Conservation (phyloP, 2,888 invertebrate genomes). For the Amphipyra berbera region DNA sequence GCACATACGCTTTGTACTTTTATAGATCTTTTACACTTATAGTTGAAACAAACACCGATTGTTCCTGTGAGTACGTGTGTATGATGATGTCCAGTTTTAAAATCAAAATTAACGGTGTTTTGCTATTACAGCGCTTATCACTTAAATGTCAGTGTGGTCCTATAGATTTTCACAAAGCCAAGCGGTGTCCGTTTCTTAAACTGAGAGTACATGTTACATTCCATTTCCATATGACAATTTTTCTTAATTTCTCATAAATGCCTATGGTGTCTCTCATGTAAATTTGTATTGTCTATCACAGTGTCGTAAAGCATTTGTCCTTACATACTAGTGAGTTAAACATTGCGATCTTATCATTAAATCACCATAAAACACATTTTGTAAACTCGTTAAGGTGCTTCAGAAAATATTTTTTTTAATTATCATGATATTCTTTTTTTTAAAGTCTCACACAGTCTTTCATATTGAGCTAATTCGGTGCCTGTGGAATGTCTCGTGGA, state of each 20-base stretch:
- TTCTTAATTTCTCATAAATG: slow-evolving; percentile 73
- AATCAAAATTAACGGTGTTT: slow-evolving; percentile 10
- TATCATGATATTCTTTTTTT: slow-evolving; percentile 79
- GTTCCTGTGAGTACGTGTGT: slow-evolving; percentile 48
- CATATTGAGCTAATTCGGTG: slow-evolving; percentile 86
- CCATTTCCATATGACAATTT: slow-evolving; percentile 67
- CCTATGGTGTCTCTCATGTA: slow-evolving; percentile 83
- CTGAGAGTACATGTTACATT: slow-evolving; percentile 74
- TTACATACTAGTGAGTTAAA: slow-evolving; percentile 89
- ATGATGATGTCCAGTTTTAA: slow-evolving; percentile 11
- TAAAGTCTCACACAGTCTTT: slow-evolving; percentile 88
- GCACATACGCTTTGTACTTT: slow-evolving; percentile 88
- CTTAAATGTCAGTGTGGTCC: slow-evolving; percentile 7
- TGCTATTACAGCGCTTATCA: slow-evolving; percentile 5
- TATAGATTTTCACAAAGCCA: slow-evolving; percentile 57
- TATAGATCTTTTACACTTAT: slow-evolving; percentile 60
- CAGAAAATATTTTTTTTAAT: slow-evolving; percentile 86
- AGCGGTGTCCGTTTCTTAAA: slow-evolving; percentile 67
- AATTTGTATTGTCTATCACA: slow-evolving; percentile 88
- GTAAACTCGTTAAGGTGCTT: slow-evolving; percentile 84
- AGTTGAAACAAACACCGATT: slow-evolving; percentile 62
- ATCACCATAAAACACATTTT: slow-evolving; percentile 86
- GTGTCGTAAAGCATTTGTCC: slow-evolving; percentile 89
- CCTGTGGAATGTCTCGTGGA: slow-evolving; percentile 85
- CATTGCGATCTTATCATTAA: slow-evolving; percentile 86